These are phyloP conservation scores for Homarus gammarus DNA, from an alignment of 2,888 invertebrate species.

Conservation along the genomic window DNA sequence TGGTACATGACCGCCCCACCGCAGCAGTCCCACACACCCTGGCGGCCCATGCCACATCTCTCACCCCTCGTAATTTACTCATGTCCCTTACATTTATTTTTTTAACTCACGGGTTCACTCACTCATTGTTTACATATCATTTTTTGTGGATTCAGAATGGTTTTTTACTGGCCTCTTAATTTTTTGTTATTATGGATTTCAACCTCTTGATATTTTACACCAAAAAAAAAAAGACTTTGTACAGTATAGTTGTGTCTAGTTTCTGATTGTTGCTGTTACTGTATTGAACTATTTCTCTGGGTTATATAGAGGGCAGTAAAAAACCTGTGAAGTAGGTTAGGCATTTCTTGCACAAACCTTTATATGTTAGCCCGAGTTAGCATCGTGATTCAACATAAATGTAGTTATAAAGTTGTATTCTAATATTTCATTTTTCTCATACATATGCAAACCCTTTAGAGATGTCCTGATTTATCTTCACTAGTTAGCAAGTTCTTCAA, in stretches of 20 bases:
- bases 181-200: neutral
- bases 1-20: conserved; percentile 57
- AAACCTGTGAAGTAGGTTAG: conserved; percentile 35
- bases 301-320: conserved; percentile 29
- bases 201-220: neutral
- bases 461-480: conserved; percentile 22
- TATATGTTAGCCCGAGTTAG: conserved; percentile 28
- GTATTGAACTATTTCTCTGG: neutral
- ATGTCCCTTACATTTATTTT: conserved; percentile 2
- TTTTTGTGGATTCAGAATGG: conserved; percentile 19
- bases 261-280: too few species aligned
- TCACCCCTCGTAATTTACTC: conserved; percentile 9
- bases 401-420: neutral
- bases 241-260: too few species aligned
- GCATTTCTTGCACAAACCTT: conserved; percentile 43
- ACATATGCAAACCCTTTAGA: neutral
- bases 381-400: neutral
- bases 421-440: neutral
- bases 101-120: conserved; percentile 18
- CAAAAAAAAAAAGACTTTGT: neutral
- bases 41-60: conserved; percentile 37
- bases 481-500: neutral
- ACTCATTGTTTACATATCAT: conserved; percentile 24
- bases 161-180: conserved; percentile 15
- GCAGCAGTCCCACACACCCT: conserved; percentile 44